These are phyloP conservation scores for Euzophera pinguis DNA, from an alignment of 2,888 invertebrate genomes.

Conservation along the genomic window DNA sequence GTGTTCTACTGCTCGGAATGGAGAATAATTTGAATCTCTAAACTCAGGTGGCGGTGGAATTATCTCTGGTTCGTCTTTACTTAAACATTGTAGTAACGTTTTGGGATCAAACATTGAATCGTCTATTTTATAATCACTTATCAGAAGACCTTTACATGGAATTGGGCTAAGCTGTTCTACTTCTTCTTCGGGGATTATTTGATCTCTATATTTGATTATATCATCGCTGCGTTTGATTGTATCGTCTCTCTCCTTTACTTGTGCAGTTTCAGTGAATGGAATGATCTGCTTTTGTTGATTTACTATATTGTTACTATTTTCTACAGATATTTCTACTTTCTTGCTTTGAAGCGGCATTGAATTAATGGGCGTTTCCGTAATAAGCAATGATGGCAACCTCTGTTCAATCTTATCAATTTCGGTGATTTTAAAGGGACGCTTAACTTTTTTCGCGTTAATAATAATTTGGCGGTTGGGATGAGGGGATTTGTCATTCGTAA, in stretches of 20 bases:
- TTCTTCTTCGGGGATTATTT: background rate
- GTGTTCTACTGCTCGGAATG: background rate
- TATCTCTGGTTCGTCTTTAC: conserved; percentile 28
- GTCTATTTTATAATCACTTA: conserved; percentile 36
- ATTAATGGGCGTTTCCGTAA: background rate
- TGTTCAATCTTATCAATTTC: conserved; percentile 43
- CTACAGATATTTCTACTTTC: background rate
- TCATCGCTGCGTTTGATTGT: background rate
- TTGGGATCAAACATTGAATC: conserved; percentile 60
- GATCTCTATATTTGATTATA: background rate
- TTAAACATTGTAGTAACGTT: conserved; percentile 47
- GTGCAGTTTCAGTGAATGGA: background rate
- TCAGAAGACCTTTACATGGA: conserved; percentile 11
- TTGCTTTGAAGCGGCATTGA: background rate
- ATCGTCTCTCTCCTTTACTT: too few relatives aligned
- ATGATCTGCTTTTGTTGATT: too few relatives aligned
- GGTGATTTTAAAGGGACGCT: conserved; percentile 53
- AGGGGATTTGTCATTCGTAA: background rate
- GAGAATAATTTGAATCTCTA: conserved; percentile 29
- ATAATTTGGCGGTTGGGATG: background rate
- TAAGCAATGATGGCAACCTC: conserved; percentile 15
- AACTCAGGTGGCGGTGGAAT: conserved; percentile 59
- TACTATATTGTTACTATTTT: too few relatives aligned
- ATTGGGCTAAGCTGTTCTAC: background rate
- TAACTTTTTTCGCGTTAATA: conserved; percentile 27